Base-by-base conservation (phyloP, 2,113 vertebrate species). In the Dendropsophus ebraccatus region DNA sequence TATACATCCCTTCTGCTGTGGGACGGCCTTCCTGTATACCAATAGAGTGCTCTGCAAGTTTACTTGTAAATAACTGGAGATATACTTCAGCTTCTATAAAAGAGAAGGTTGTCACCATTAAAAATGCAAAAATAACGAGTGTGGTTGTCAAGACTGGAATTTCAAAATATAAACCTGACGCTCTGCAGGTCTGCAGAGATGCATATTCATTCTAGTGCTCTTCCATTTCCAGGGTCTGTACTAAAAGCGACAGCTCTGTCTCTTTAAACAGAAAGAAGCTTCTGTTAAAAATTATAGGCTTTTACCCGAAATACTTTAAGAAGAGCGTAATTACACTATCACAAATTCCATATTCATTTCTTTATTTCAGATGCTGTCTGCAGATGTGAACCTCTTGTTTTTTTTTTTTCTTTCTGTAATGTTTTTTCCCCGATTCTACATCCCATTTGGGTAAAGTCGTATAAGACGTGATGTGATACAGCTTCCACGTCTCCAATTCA, bases 251-350 rank as follows among this genome's bases (percentile, higher is more conserved):
- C 35, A 37, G 35, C 12, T 41, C 35, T 37, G 67, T 70, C 67
- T 70, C 67, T 9, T 70, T 70, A 70, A 70, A 70, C n/a, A n/a
- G n/a, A 77, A 25, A 52, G 54, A 32, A 45, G 37, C 49, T 77
- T 70, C 10, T 54, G 47, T 32, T 49, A 14, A 7, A 52, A 76
- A 52, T 52, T 52, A 76, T 19, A 52, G 47, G n/a, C n/a, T 32
- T 76, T 19, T 75, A 49, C 72, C 72, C 41, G 10, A 47, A 76
- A 76, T 73, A 41, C 41, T 41, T 2, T 1, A 54, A 7, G 75
- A 54, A 54, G 19, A 32, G 9, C 23, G 35, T 41, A 70, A 70
- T 70, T 37, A 41, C 9, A 41, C 13, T 1, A 70, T 41, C 35
- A 41, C 49, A 77, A 23, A 77, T 77, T 52, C 17, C 8, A 77